Conservation (phyloP, 2,888 invertebrate genomes). For the Catonia carolina region DNA sequence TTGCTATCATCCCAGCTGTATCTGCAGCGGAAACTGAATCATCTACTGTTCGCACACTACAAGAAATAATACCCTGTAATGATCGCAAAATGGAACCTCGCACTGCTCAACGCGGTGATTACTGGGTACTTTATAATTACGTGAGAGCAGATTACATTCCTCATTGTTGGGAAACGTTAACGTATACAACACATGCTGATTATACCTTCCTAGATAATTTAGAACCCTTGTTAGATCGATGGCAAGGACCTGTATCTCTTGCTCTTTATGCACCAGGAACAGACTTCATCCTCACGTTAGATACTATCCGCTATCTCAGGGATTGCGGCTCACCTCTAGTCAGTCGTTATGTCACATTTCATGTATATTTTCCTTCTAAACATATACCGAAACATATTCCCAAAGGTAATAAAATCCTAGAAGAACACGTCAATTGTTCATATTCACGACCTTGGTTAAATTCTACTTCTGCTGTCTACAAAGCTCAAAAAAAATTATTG, state of each 20-base stretch:
- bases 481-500: constrained; percentile 68
- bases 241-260: constrained; percentile 82
- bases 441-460: constrained; percentile 55
- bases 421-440: constrained; percentile 54
- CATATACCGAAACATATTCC: constrained; percentile 67
- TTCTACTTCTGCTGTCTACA: constrained; percentile 61
- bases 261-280: constrained; percentile 81
- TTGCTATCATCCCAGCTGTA: neutral
- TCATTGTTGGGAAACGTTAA: constrained; percentile 73
- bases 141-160: constrained; percentile 55
- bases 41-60: constrained; percentile 37
- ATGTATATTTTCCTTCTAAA: constrained; percentile 79
- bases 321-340: constrained; percentile 67
- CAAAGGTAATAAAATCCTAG: constrained; percentile 19
- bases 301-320: constrained; percentile 72
- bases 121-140: constrained; percentile 85
- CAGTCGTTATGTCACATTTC: constrained; percentile 75
- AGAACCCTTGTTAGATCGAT: constrained; percentile 73
- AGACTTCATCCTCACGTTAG: constrained; percentile 69
- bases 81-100: constrained; percentile 55
- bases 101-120: constrained; percentile 68
- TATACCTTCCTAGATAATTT: constrained; percentile 87
- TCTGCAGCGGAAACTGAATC: constrained; percentile 25
- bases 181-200: constrained; percentile 89
- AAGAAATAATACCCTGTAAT: constrained; percentile 53